These are phyloP conservation scores for Eristalinus aeneus DNA, from an alignment of 2,888 invertebrate species.

Conservation along the genomic window DNA sequence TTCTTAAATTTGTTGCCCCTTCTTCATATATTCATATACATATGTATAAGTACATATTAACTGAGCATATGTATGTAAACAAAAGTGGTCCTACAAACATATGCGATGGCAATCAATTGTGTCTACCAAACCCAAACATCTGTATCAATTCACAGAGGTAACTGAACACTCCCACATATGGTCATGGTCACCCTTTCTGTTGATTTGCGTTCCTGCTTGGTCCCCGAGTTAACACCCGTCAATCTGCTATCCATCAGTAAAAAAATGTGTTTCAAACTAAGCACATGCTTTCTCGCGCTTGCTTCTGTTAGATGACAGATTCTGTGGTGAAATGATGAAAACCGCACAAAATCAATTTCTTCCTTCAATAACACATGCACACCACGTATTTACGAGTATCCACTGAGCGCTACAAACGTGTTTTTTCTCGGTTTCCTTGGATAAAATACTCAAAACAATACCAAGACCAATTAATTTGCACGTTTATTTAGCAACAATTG, in stretches of 20 bases:
- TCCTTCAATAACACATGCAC: constrained; percentile 65
- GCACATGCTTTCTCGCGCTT: constrained; percentile 53
- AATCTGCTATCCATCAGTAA: constrained; percentile 51
- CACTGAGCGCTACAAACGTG: constrained; percentile 25
- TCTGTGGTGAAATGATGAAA: constrained; percentile 23
- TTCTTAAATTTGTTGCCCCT: too few relatives aligned
- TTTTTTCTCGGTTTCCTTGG: constrained; percentile 27
- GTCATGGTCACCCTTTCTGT: constrained; percentile 36
- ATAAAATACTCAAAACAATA: constrained; percentile 25
- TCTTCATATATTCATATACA: not conserved
- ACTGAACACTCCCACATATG: constrained; percentile 48
- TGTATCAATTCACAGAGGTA: constrained; percentile 48
- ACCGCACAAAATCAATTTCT: constrained; percentile 68
- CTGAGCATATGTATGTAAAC: too few relatives aligned
- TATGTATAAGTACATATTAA: not conserved
- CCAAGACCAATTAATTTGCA: constrained; percentile 67
- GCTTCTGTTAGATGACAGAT: constrained; percentile 37
- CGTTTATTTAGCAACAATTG: constrained; percentile 56
- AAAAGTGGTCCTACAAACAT: too few relatives aligned
- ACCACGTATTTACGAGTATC: not conserved
- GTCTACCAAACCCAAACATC: constrained; percentile 25
- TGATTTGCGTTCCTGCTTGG: not conserved
- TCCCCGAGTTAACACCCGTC: constrained; percentile 41
- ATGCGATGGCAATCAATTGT: not conserved
- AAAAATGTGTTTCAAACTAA: constrained; percentile 48